Base-by-base conservation (phyloP, 1,140 invertebrate genomes). In the Drosophila truncata region DNA sequence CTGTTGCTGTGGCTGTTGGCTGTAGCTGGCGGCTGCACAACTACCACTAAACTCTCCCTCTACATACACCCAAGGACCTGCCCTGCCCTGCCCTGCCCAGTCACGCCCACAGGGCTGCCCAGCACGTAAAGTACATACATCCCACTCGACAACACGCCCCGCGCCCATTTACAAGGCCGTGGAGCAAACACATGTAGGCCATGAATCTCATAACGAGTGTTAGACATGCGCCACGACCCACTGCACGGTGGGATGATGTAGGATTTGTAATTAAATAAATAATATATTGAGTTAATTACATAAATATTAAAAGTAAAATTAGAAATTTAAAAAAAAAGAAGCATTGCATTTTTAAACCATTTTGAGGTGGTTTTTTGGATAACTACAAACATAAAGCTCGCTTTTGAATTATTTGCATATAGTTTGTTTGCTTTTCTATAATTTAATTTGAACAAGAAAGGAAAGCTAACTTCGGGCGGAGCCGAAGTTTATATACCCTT, bases 151-250 rank as follows among this genome's bases (percentile, higher is more conserved):
- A 88, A 61, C 80, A 87, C 76, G 80, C 77, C 80, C 84, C 57
- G 72, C 79, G 64, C 80, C 84, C 84, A 84, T 84, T 87, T 80
- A 88, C 84, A 87, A 87, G 84, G 84, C 84, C 84, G 73, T 88
- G 84, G 80, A 90, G 80, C 84, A 80, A 87, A 88, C 84, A 87
- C 84, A 87, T 87, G 84, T 87, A 87, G 84, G 84, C 84, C 85
- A 87, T 87, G 84, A 87, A 87, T 87, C 84, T 87, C 80, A 88
- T 87, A 87, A 87, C 84, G 84, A 88, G 77, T 84, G 85, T 87
- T 87, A 87, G 84, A 84, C 84, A 87, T 87, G 84, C 84, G 80
- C 84, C 83, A 80, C 78, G 54, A 55, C 47, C 46, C 55, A 42
- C 23, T n/a, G 62, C 57, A 64, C 62, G 10, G 20, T 64, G 62